Percentiles rank a stretch among this genome's conserved stretches.
Evolutionary conservation across 2,797 vertebrate genomes (phyloP).

Genomic region (Macropodus opercularis): DNA sequence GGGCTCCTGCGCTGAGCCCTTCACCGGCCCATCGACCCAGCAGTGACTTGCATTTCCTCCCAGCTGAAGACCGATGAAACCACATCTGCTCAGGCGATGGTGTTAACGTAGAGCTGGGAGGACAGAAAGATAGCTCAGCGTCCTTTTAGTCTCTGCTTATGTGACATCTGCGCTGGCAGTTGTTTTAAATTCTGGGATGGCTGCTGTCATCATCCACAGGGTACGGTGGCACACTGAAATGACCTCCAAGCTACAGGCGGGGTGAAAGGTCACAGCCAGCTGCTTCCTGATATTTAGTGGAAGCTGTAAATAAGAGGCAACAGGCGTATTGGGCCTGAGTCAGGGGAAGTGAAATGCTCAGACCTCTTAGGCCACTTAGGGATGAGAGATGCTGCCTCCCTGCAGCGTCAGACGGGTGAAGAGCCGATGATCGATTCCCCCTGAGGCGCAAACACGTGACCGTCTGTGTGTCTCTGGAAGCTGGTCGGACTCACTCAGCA

Average conservation of each 20-base stretch:
- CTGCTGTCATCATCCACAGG: no score
- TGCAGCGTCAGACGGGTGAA: slow-evolving; percentile 20
- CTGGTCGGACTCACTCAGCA: no score
- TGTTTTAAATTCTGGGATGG: no score
- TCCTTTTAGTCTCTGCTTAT: no score
- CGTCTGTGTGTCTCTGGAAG: no score
- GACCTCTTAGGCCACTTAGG: slow-evolving; percentile 25
- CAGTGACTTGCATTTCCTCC: slow-evolving; percentile 53
- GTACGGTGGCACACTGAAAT: no score
- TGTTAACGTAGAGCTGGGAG: no score
- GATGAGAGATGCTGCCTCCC: slow-evolving; percentile 30
- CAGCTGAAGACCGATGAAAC: slow-evolving; percentile 17
- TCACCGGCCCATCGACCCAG: background rate
- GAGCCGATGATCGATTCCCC: slow-evolving; percentile 15
- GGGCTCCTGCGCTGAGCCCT: no score
- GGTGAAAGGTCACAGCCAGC: background rate
- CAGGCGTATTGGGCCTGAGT: background rate
- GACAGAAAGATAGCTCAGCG: slow-evolving; percentile 45
- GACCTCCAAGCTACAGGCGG: no score
- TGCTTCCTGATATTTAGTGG: slow-evolving; percentile 14
- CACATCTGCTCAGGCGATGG: slow-evolving; percentile 38
- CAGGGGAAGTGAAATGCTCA: background rate
- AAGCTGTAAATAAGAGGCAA: background rate
- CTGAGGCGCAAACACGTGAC: slow-evolving; percentile 21
- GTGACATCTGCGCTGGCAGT: no score